Evolutionary conservation across 2,888 invertebrate genomes (phyloP), one percentile per base, ranked within the genome.

Genomic region (Spisula subtruncata): DNA sequence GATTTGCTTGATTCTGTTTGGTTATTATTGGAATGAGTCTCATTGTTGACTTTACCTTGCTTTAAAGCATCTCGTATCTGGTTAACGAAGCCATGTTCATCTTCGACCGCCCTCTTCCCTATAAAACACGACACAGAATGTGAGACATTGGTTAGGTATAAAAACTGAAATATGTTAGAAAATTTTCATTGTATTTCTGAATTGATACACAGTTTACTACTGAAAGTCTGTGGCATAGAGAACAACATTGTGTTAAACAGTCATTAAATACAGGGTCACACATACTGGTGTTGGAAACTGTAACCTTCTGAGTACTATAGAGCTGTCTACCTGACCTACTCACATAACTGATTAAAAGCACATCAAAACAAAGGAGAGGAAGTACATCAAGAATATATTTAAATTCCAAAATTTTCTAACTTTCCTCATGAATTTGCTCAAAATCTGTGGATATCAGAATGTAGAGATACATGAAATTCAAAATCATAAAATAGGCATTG

Each of bases 91-190:
- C 84, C 88, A 6, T 84, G 48, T 51, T 84, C 80, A 88, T 84
- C 88, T 81, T 80, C 46, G 0, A 84, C 80, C n/a, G 88, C 88
- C 35, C 81, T 81, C 51, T 84, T 84, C 81, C 88, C 88, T 88
- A 66, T 8, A 84, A 32, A 8, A 71, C 6, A 41, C 41, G 32
- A 32, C 8, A 66, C 5, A 29, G 29, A 16, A 56, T n/a, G n/a
- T n/a, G n/a, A n/a, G n/a, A n/a, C n/a, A n/a, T n/a, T n/a, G n/a
- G 41, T 41, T 41, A 41, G 41, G 41, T 41, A 41, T 41, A 41
- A 41, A 5, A 8, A 5, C 41, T 41, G 41, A 41, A 41, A 41
- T 8, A 41, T 41, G 8, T 8, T 5, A 5, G 41, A n/a, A 5
- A 41, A 41, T 41, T 41, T 8, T 41, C 4, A 41, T 41, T 41